These are phyloP conservation scores for Brachionus sp. DNA, from an alignment of 1,140 invertebrate genomes.

Conservation along the genomic window DNA sequence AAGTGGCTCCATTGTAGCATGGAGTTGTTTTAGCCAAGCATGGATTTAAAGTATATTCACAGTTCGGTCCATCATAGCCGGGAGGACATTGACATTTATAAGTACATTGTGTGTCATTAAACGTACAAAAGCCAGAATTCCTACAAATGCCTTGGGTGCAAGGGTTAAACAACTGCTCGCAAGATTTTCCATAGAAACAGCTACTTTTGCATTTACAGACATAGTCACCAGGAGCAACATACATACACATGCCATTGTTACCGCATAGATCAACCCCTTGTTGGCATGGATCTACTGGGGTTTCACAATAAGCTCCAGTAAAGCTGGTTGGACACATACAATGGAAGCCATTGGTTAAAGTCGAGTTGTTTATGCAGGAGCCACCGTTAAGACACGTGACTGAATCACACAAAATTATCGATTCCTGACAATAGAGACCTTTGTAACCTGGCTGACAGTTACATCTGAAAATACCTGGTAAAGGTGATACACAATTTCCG, in stretches of 20 bases:
- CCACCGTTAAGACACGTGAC: conserved; percentile 47
- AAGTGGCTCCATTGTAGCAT: conserved; percentile 50
- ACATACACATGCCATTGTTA: conserved; percentile 2
- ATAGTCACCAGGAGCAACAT: conserved; percentile 2
- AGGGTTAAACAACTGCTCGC: conserved; percentile 26
- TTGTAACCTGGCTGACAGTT: conserved; percentile 23
- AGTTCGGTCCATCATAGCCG: conserved; percentile 45
- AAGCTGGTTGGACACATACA: conserved; percentile 50
- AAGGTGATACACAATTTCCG: conserved; percentile 1
- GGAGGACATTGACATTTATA: conserved; percentile 47
- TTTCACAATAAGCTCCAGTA: conserved; percentile 36
- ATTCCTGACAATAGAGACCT: neutral
- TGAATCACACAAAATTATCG: conserved; percentile 21
- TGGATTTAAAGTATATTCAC: conserved; percentile 16
- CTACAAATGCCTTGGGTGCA: neutral
- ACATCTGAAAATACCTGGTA: conserved; percentile 65
- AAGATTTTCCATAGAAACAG: conserved; percentile 46
- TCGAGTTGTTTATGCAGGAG: conserved; percentile 47
- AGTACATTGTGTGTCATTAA: neutral
- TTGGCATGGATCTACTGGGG: conserved; percentile 54
- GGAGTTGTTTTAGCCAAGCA: conserved; percentile 64
- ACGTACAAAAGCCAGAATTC: neutral
- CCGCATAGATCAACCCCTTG: neutral
- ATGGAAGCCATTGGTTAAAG: conserved; percentile 48
- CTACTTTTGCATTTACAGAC: neutral